Evolutionary conservation across 2,113 vertebrate genomes (phyloP), one percentile per base, ranked within the genome.

Genomic region (Cyanistes caeruleus): DNA sequence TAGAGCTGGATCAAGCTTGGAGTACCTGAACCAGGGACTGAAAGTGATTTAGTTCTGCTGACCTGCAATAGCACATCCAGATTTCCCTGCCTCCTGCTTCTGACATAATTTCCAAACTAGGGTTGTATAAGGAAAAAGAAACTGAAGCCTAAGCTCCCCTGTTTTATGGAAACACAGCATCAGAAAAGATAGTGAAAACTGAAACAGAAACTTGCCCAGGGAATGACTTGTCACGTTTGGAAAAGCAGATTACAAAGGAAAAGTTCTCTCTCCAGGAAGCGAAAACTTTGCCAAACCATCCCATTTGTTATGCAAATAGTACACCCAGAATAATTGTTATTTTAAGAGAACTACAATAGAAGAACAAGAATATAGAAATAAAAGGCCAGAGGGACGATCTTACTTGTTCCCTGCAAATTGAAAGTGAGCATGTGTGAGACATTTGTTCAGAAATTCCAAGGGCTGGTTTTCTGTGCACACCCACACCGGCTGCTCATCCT

Each of bases 171-270:
- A 93, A 92, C 4, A 1, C 28, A 46, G 35, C n/a, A 24, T 52
- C 60, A 93, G 78, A 83, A 85, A 73, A 44, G 48, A 9, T 70
- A 94, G 11, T 14, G 46, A 69, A 90, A 97, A 94, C 8, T 15
- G 82, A 97, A 97, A 94, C 56, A 30, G 89, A 87, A 97, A 89
- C 56, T 84, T 62, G 10, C 43, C 3, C 7, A 11, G 35, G 22
- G 63, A 94, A 91, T 95, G 91, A 95, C 82, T 90, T 15, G 7
- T 37, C 82, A 84, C 27, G 0, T 62, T 93, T 62, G 70, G 22
- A 69, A 77, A 76, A 79, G 52, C 49, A 64, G 44, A 43, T 83
- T 83, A 37, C 49, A 73, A 90, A 89, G 19, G 20, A 37, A 46
- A 77, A 85, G 55, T 41, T 77, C 5, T 31, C 41, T 65, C 35